Conservation (phyloP, 2,113 vertebrate species). For the Acinonyx jubatus region DNA sequence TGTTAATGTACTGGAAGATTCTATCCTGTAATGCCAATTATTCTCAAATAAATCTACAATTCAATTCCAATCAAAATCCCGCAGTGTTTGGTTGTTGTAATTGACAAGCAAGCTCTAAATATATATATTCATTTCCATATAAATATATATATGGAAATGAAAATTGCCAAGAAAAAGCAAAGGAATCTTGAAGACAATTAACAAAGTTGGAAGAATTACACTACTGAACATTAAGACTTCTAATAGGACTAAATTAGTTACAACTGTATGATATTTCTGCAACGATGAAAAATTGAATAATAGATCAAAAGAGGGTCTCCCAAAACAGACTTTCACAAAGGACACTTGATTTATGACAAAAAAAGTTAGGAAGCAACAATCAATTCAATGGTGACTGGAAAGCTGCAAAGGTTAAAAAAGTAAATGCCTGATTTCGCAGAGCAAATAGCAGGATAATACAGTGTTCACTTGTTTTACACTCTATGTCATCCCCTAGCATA, state of each 20-base stretch:
- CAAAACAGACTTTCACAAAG: background rate
- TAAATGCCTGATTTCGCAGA: background rate
- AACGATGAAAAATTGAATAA: background rate
- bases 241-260: background rate
- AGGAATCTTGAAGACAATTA: background rate
- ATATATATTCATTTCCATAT: background rate
- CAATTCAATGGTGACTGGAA: background rate
- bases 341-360: background rate
- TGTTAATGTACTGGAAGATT: background rate
- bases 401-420: background rate
- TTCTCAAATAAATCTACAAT: background rate
- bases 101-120: background rate
- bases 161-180: background rate
- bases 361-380: background rate
- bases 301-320: background rate
- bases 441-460: background rate
- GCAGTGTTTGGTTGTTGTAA: background rate
- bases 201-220: background rate
- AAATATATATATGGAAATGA: background rate
- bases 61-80: background rate
- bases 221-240: background rate
- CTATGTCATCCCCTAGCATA: background rate
- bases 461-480: background rate
- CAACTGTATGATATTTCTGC: background rate
- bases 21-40: background rate